phyloP scores from a whole-genome alignment of 2,113 vertebrate species.

The Panthera leo region DNA sequence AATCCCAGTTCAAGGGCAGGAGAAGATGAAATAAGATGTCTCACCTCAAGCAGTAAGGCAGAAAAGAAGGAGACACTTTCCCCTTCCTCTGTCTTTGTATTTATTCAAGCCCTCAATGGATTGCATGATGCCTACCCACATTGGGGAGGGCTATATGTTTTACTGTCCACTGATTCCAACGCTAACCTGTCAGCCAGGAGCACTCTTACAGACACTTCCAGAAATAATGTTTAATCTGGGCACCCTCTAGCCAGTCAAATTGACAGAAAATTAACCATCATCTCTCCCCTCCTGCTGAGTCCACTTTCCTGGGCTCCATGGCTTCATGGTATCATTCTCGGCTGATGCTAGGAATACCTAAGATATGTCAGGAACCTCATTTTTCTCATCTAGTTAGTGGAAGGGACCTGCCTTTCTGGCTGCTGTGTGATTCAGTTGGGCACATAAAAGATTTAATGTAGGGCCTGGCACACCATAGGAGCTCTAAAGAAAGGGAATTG shows the following conservation, averaged over 20 bases:
- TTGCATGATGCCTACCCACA: neutral
- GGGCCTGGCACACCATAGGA: neutral
- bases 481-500: neutral
- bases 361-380: neutral
- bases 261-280: neutral
- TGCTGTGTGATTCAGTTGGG: neutral
- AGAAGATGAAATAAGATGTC: neutral
- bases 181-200: neutral
- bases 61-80: neutral
- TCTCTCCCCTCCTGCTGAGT: too few species aligned
- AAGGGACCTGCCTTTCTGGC: too few species aligned
- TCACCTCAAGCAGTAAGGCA: neutral
- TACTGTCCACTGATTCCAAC: neutral
- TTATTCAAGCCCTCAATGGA: neutral
- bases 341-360: neutral
- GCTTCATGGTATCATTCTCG: neutral
- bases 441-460: accelerated
- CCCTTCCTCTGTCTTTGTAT: neutral
- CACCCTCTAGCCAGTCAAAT: neutral
- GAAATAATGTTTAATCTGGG: neutral
- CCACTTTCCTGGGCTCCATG: too few species aligned
- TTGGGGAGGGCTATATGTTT: neutral
- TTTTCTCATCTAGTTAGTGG: neutral
- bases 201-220: neutral
- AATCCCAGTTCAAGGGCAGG: neutral